phyloP scores from a whole-genome alignment of 2,888 invertebrate species.

The Leptinotarsa rubiginosa region DNA sequence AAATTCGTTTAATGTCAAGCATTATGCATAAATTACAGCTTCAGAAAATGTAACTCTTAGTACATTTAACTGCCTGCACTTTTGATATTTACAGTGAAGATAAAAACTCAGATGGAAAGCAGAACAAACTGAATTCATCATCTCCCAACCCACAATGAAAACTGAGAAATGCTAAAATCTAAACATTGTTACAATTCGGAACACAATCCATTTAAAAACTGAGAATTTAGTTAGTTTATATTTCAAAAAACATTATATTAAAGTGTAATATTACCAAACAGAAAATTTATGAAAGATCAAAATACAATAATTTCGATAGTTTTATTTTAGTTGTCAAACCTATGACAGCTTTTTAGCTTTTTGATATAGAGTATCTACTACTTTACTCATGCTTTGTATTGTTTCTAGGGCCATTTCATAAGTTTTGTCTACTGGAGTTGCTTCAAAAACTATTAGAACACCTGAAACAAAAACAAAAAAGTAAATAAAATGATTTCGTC shows the following conservation, averaged over 20 bases:
- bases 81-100: conserved; percentile 33
- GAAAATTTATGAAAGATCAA: conserved; percentile 28
- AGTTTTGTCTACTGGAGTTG: conserved; percentile 93
- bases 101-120: conserved; percentile 24
- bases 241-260: conserved; percentile 23
- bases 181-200: conserved; percentile 20
- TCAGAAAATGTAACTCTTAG: conserved; percentile 10
- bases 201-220: conserved; percentile 18
- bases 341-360: conserved; percentile 98
- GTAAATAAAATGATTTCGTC: background rate
- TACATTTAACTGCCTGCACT: conserved; percentile 30
- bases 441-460: conserved; percentile 97
- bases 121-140: conserved; percentile 8
- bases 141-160: conserved; percentile 10
- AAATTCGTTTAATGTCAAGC: conserved; percentile 27
- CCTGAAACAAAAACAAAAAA: conserved; percentile 65
- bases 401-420: conserved; percentile 98
- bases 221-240: conserved; percentile 28
- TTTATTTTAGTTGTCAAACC: conserved; percentile 53
- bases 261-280: conserved; percentile 20
- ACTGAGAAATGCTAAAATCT: conserved; percentile 21
- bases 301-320: conserved; percentile 45
- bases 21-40: conserved; percentile 27
- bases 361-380: conserved; percentile 98
- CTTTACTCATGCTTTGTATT: conserved; percentile 99